Percentiles rank a stretch among this genome's conserved stretches.
These are phyloP conservation scores for Pachycephala philippinensis DNA, from an alignment of 2,113 vertebrate genomes.

Conservation along the genomic window DNA sequence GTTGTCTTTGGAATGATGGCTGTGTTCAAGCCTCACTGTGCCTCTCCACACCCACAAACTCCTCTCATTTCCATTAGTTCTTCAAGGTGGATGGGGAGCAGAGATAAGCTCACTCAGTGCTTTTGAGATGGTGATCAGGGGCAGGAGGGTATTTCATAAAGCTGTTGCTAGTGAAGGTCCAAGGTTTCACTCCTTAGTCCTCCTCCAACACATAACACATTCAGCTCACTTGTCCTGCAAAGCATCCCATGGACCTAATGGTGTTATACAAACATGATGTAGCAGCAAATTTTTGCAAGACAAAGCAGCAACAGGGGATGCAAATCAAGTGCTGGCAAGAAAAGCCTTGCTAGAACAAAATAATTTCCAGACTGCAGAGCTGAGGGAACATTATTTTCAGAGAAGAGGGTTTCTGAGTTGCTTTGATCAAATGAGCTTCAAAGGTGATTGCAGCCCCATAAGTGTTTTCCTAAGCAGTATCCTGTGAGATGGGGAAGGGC, in stretches of 20 bases:
- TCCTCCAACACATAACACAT: neutral
- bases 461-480: slow-evolving; percentile 25
- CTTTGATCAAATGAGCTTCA: slow-evolving; percentile 40
- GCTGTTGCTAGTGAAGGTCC: neutral
- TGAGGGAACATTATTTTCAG: neutral
- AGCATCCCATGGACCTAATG: neutral
- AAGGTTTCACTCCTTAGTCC: neutral
- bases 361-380: neutral
- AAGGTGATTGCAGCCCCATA: slow-evolving; percentile 12
- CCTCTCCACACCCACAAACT: neutral
- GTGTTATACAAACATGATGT: neutral
- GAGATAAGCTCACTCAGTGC: neutral
- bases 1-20: neutral
- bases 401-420: neutral
- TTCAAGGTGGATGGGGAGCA: neutral
- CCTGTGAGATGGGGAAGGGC: slow-evolving; percentile 14
- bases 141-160: neutral
- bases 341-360: neutral
- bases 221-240: neutral
- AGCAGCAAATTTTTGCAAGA: neutral
- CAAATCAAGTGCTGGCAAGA: neutral
- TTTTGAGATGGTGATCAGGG: neutral
- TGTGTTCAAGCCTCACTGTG: neutral
- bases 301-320: neutral
- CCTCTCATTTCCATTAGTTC: neutral